A percentile compares a stretch with the other conserved stretches of the same genome.
These are phyloP conservation scores for Halocaridina rubra DNA, from an alignment of 2,888 invertebrate genomes.

Conservation along the genomic window DNA sequence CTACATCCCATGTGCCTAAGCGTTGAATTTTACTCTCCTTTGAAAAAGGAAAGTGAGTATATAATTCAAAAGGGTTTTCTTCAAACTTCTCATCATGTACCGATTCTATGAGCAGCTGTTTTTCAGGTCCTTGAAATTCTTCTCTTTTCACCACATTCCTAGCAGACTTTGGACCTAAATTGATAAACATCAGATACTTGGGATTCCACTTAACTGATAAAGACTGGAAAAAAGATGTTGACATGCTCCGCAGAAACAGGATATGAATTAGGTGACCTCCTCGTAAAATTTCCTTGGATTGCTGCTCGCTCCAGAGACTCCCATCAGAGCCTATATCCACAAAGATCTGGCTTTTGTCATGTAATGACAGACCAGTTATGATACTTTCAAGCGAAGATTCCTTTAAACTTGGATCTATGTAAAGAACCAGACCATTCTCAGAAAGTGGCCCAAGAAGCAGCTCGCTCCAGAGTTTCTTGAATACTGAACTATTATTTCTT, in stretches of 20 bases:
- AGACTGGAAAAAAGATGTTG: background rate
- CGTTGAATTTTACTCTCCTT: background rate
- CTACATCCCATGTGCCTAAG: background rate
- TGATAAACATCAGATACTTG: constrained; percentile 21
- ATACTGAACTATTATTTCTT: no score
- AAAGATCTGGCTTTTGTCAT: background rate
- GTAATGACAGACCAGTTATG: background rate
- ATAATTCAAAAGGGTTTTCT: background rate
- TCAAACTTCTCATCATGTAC: background rate
- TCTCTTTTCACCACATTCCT: background rate
- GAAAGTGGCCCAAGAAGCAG: no score
- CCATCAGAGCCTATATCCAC: constrained; percentile 5
- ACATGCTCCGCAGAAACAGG: background rate
- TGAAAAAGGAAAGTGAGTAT: constrained; percentile 25
- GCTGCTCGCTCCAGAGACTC: background rate
- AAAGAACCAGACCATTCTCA: background rate
- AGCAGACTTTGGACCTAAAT: background rate
- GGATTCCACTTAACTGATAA: constrained; percentile 27
- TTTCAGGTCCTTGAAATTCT: background rate
- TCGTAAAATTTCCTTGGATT: background rate
- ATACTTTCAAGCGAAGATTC: background rate
- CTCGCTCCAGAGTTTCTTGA: no score
- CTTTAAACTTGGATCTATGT: background rate
- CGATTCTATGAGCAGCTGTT: background rate
- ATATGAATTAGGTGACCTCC: background rate